phyloP scores from a whole-genome alignment of 2,888 invertebrate species.

The Myopa tessellatipennis region DNA sequence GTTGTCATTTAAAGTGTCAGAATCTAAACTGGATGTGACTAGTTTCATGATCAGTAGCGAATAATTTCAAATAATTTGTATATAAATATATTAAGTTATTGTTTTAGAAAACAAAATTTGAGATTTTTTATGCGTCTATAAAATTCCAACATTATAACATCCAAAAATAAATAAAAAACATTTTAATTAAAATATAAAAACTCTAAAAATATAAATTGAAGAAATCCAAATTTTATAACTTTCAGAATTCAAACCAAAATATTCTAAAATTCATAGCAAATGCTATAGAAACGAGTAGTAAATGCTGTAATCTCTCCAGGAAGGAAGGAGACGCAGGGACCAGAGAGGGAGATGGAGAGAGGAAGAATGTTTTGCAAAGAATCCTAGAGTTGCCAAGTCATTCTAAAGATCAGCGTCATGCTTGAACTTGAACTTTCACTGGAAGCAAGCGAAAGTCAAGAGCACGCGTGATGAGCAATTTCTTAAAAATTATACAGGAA shows the following conservation, averaged over 20 bases:
- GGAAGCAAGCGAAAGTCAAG: not conserved
- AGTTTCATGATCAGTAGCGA: conserved; percentile 17
- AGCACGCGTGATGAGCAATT: not conserved
- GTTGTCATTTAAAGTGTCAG: conserved; percentile 20
- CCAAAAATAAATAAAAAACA: too few species aligned
- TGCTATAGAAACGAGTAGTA: too few species aligned
- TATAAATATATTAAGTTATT: too few species aligned
- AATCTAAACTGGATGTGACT: conserved; percentile 7
- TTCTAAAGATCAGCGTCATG: not conserved
- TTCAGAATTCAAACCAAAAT: too few species aligned
- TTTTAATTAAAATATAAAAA: too few species aligned
- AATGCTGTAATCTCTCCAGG: too few species aligned
- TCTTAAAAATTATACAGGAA: conserved; percentile 14
- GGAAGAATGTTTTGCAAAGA: not conserved
- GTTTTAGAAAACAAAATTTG: not conserved
- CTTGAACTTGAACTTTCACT: conserved; percentile 12
- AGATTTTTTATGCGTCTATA: not conserved
- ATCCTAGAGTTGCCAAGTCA: not conserved
- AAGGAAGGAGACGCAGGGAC: too few species aligned
- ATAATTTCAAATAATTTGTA: not conserved
- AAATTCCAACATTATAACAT: not conserved
- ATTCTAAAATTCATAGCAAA: too few species aligned
- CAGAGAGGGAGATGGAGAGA: too few species aligned
- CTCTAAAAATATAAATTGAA: too few species aligned
- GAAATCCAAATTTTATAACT: too few species aligned